These are phyloP conservation scores for Megaceryle maxima DNA, from an alignment of 2,113 vertebrate species.

Conservation along the genomic window DNA sequence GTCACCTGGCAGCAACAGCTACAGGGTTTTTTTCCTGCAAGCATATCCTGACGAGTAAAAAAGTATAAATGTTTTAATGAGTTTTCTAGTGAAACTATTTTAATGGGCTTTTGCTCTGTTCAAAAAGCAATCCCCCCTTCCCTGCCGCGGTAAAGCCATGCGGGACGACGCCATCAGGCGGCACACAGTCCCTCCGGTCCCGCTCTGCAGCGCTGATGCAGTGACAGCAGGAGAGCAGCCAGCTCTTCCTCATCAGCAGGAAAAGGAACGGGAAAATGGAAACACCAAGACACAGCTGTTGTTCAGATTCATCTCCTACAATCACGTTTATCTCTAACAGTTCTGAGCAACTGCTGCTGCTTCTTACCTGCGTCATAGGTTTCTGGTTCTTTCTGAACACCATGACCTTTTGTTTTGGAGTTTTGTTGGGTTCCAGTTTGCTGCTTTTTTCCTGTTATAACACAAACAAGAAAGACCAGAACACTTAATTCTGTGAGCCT, in stretches of 20 bases:
- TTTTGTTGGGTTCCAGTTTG: constrained; percentile 58
- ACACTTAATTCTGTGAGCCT: not conserved
- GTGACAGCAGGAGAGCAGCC: not conserved
- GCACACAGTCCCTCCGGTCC: not conserved
- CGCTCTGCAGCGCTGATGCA: not conserved
- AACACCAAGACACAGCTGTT: not conserved
- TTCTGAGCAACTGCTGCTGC: not conserved
- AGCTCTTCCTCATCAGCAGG: not conserved
- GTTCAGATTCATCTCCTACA: not conserved
- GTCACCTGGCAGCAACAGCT: not conserved
- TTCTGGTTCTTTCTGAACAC: constrained; percentile 80
- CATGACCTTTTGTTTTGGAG: constrained; percentile 59
- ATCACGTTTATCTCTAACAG: not conserved
- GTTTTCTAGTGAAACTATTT: not conserved
- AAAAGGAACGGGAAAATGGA: not conserved
- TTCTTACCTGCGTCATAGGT: constrained; percentile 81
- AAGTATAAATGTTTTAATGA: not conserved
- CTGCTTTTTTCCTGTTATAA: constrained; percentile 68
- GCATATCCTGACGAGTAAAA: not conserved
- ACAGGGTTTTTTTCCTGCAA: not conserved
- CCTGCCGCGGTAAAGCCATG: rapidly evolving
- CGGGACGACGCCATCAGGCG: not conserved
- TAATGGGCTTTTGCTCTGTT: not conserved
- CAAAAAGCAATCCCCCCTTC: not conserved
- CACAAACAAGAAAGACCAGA: constrained; percentile 39